Evolutionary conservation across 2,113 vertebrate species (phyloP).

Genomic region (Pelodiscus sinensis): DNA sequence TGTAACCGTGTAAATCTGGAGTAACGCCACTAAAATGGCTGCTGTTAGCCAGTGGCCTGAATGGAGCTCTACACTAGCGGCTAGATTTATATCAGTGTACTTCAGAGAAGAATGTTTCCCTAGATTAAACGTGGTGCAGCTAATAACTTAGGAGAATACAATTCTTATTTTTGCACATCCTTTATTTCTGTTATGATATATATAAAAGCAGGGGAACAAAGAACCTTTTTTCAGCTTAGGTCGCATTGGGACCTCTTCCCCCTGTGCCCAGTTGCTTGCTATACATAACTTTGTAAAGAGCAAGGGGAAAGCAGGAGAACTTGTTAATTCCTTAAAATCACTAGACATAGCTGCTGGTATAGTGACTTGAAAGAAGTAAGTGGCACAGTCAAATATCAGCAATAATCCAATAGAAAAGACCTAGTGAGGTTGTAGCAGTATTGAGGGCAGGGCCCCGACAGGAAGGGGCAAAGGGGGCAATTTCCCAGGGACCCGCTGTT

Average conservation of each 20-base stretch:
- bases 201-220: neutral
- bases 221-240: neutral
- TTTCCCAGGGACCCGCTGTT: too few species aligned
- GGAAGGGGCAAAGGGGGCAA: too few species aligned
- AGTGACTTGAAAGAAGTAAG: neutral
- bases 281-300: neutral
- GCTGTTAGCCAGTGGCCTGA: neutral
- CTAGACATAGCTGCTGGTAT: neutral
- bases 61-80: neutral
- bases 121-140: neutral
- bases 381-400: neutral
- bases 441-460: neutral
- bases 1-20: accelerated
- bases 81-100: neutral
- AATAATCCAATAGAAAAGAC: neutral
- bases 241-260: too few species aligned
- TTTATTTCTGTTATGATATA: neutral
- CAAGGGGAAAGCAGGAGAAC: neutral
- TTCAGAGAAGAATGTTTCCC: neutral
- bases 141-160: neutral
- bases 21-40: neutral
- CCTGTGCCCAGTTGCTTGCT: neutral
- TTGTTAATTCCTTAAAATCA: neutral
- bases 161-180: neutral
- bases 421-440: neutral